These are phyloP conservation scores for Lasioglossum vierecki DNA, from an alignment of 2,888 invertebrate species.

Conservation along the genomic window DNA sequence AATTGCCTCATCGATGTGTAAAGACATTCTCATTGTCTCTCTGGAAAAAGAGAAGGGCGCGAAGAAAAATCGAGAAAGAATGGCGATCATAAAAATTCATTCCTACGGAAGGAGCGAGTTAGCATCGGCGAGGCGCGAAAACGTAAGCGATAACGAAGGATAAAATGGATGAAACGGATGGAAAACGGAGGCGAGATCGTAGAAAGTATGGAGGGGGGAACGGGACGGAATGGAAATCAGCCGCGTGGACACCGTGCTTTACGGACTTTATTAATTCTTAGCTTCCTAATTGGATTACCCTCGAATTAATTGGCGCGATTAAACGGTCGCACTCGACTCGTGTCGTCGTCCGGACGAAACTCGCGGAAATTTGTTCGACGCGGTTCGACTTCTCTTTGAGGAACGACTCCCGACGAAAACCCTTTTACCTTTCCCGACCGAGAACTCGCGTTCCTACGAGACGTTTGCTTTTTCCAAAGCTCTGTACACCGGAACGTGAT, in stretches of 20 bases:
- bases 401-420: not conserved
- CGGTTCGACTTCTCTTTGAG: constrained; percentile 9
- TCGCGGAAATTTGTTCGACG: constrained; percentile 35
- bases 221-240: constrained; percentile 45
- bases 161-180: constrained; percentile 4
- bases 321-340: constrained; percentile 49
- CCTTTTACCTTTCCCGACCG: not conserved
- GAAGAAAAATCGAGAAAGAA: not conserved
- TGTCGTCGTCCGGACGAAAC: constrained; percentile 12
- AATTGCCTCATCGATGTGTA: not conserved
- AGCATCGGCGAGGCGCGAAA: constrained; percentile 5
- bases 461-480: not conserved
- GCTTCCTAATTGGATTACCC: constrained; percentile 73
- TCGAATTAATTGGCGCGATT: constrained; percentile 73
- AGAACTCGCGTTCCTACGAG: not conserved
- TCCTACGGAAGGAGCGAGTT: not conserved
- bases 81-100: constrained; percentile 35
- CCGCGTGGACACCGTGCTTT: constrained; percentile 21
- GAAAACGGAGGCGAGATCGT: not conserved
- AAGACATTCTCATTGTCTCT: not conserved
- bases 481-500: not conserved
- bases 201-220: not conserved
- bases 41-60: not conserved
- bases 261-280: constrained; percentile 70
- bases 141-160: constrained; percentile 12